Percentiles rank a stretch among this genome's conserved stretches.
Conservation (phyloP, 2,888 invertebrate genomes). For the Pollenia griseotomentosa region DNA sequence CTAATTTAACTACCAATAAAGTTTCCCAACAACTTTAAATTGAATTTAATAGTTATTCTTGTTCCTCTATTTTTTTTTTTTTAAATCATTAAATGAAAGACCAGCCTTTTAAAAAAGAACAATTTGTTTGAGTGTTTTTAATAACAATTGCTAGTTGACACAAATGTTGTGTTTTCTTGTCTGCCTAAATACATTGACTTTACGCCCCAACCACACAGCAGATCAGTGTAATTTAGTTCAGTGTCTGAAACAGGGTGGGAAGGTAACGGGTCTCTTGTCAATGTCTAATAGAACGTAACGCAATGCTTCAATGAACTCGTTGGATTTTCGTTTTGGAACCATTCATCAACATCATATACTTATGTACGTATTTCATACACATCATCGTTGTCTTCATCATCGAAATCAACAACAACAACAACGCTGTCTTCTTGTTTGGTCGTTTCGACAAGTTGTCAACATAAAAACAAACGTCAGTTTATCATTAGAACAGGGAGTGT, state of each 20-base stretch:
- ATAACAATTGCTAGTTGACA: conserved; percentile 23
- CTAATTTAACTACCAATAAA: conserved; percentile 15
- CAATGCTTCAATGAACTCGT: conserved; percentile 62
- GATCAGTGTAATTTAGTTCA: conserved; percentile 1
- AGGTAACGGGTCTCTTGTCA: conserved; percentile 39
- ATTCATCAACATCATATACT: conserved; percentile 47
- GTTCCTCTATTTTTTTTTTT: background rate
- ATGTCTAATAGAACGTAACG: conserved; percentile 70
- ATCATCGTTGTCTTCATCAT: conserved; percentile 2
- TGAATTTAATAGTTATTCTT: conserved; percentile 30
- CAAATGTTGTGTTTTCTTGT: conserved; percentile 38
- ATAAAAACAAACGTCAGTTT: conserved; percentile 51
- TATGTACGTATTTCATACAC: background rate
- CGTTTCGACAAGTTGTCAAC: conserved; percentile 49
- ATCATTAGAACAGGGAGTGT: conserved; percentile 61
- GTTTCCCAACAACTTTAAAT: conserved; percentile 20
- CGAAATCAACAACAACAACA: background rate
- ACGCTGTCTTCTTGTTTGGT: background rate
- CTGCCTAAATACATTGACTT: conserved; percentile 33
- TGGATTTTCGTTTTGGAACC: conserved; percentile 6
- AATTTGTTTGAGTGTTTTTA: conserved; percentile 7
- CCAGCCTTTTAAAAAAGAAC: conserved; percentile 15
- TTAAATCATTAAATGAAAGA: conserved; percentile 7
- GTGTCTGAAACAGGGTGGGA: too few relatives aligned
- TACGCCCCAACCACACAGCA: conserved; percentile 3